These are phyloP conservation scores for Montipora cactus DNA, from an alignment of 64 coral and sea anemone genomes.

Conservation along the genomic window DNA sequence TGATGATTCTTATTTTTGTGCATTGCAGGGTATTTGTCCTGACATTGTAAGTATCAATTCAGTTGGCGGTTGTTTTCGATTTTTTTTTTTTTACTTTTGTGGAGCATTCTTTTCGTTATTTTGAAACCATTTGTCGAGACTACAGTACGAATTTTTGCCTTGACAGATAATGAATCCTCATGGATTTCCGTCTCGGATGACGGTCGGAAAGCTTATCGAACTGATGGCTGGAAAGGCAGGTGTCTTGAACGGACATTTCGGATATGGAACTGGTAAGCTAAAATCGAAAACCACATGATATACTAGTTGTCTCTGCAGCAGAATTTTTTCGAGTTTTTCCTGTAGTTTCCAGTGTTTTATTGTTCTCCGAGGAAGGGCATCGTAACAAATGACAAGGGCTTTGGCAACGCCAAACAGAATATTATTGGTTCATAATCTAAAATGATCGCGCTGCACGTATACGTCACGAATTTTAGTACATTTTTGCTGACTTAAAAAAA, in stretches of 20 bases:
- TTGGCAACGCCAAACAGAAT: no score
- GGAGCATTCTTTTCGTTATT: no score
- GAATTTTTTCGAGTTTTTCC: background rate
- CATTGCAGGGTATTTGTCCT: constrained; percentile 90
- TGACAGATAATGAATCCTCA: constrained; percentile 98
- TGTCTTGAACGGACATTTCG: constrained; percentile 84
- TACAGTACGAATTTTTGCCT: background rate
- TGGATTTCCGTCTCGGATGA: constrained; percentile 99
- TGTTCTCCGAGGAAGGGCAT: no score
- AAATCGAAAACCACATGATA: no score
- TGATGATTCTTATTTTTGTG: background rate
- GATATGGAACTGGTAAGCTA: constrained; percentile 86
- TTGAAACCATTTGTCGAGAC: no score
- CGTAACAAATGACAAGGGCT: no score
- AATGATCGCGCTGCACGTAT: no score
- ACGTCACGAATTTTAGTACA: no score
- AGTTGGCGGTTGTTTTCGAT: background rate
- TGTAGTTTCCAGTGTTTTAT: no score
- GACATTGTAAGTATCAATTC: constrained; percentile 92
- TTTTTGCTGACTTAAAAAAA: no score
- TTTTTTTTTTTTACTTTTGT: background rate
- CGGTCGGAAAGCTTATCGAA: constrained; percentile 96
- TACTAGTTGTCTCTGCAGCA: no score
- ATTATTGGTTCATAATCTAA: no score
- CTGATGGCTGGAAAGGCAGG: constrained; percentile 95